Conservation (phyloP, 2,888 invertebrate species). For the Liopterus haemorrhoidalis region DNA sequence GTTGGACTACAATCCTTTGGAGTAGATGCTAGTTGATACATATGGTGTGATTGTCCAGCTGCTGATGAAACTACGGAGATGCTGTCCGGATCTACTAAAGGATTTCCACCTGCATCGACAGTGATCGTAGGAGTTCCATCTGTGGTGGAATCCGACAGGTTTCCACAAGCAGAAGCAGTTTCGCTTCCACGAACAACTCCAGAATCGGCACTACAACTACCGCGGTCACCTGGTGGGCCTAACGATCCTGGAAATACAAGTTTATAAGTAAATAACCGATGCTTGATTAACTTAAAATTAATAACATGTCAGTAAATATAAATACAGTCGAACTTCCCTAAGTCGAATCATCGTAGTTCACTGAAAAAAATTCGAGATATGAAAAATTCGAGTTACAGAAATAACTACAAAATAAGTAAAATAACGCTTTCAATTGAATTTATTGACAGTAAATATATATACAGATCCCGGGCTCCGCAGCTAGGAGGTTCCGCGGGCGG, state of each 20-base stretch:
- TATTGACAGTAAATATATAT: too few species aligned
- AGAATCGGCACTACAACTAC: conserved; percentile 82
- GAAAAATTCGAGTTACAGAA: too few species aligned
- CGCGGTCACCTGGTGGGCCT: conserved; percentile 58
- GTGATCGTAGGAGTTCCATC: conserved; percentile 62
- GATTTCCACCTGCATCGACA: conserved; percentile 53
- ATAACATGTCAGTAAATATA: too few species aligned
- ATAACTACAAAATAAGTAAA: too few species aligned
- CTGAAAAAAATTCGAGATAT: too few species aligned
- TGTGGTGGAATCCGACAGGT: conserved; percentile 71
- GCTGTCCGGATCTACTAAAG: conserved; percentile 65
- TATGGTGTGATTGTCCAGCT: conserved; percentile 54
- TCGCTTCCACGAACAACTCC: conserved; percentile 80
- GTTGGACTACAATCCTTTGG: conserved; percentile 81
- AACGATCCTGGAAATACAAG: conserved; percentile 47
- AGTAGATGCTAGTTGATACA: conserved; percentile 72
- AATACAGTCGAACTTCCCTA: too few species aligned
- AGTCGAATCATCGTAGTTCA: too few species aligned
- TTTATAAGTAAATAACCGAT: too few species aligned
- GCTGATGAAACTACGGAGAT: conserved; percentile 66
- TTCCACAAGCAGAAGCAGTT: conserved; percentile 77
- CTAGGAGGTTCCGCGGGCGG: too few species aligned
- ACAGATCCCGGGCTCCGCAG: conserved; percentile 61
- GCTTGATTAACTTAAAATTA: too few species aligned
- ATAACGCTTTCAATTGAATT: too few species aligned